Evolutionary conservation across 2,113 vertebrate species (phyloP).

Genomic region (Sardina pilchardus): DNA sequence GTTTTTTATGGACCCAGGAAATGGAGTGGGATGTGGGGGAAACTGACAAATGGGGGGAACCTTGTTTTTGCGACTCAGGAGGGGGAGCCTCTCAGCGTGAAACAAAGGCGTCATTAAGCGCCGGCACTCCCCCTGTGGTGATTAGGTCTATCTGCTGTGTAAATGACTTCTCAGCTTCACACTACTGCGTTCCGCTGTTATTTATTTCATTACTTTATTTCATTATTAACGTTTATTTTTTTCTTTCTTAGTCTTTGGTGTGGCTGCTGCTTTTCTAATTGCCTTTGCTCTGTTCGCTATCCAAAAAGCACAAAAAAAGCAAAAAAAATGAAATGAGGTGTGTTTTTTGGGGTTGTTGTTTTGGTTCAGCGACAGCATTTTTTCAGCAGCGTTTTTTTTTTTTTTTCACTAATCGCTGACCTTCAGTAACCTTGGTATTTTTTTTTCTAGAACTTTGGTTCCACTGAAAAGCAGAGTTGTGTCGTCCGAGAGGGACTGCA

Average conservation of each 20-base stretch:
- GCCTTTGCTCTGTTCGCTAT: background rate
- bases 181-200: slow-evolving; percentile 13
- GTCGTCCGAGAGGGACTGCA: background rate
- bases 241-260: background rate
- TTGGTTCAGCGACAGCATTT: background rate
- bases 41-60: background rate
- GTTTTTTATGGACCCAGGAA: background rate
- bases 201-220: background rate
- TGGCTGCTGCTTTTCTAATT: background rate
- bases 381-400: too few species aligned
- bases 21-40: background rate
- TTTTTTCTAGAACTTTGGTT: background rate
- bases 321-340: background rate
- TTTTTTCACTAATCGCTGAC: background rate
- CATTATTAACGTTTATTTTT: background rate
- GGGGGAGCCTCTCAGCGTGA: slow-evolving; percentile 35
- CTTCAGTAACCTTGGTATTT: background rate
- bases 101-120: slow-evolving; percentile 33
- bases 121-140: slow-evolving; percentile 22
- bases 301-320: background rate
- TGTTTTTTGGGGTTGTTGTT: background rate
- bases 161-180: slow-evolving; percentile 42
- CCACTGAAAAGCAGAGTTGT: background rate
- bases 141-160: slow-evolving; percentile 33
- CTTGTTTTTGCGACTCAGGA: slow-evolving; percentile 14